Evolutionary conservation across 2,113 vertebrate species (phyloP), one percentile per base, ranked within the genome.

Genomic region (Corythaixoides concolor): DNA sequence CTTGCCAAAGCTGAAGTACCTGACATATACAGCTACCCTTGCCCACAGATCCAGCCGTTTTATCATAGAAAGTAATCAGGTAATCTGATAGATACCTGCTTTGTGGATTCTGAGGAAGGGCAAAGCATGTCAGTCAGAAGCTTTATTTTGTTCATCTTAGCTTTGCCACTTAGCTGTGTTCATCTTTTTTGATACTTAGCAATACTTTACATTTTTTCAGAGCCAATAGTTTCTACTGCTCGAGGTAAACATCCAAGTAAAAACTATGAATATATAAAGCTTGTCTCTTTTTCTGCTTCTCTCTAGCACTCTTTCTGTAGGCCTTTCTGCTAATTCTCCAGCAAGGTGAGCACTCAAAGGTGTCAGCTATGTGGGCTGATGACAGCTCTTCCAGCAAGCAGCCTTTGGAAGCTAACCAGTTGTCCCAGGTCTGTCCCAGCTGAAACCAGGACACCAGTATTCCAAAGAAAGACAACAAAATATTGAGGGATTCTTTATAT

Each of bases 371-470:
- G 45, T 66, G 41, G 53, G 60, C 75, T 88, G 70, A 69, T 87
- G 70, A 69, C 79, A 82, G 74, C 66, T 93, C 86, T 73, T 92
- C 55, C 69, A 92, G 56, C 69, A 74, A 50, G 43, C 49, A 85
- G 32, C 66, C 35, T 66, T 94, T 85, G 90, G 66, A 94, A 94
- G 45, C 75, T 94, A 77, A 73, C n/a, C n/a, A n/a, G n/a, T n/a
- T n/a, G n/a, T n/a, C n/a, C n/a, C n/a, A n/a, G n/a, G n/a, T n/a
- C n/a, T n/a, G n/a, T n/a, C n/a, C n/a, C n/a, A n/a, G n/a, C n/a
- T n/a, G n/a, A n/a, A n/a, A n/a, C n/a, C n/a, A n/a, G n/a, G n/a
- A n/a, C n/a, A n/a, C 26, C 53, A 58, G 52, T 88, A 45, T 75
- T 92, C 53, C 53, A 90, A 52, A 81, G 66, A 82, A 77, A 91